Base-by-base conservation (phyloP, 2,797 vertebrate genomes). In the Coendou prehensilis region DNA sequence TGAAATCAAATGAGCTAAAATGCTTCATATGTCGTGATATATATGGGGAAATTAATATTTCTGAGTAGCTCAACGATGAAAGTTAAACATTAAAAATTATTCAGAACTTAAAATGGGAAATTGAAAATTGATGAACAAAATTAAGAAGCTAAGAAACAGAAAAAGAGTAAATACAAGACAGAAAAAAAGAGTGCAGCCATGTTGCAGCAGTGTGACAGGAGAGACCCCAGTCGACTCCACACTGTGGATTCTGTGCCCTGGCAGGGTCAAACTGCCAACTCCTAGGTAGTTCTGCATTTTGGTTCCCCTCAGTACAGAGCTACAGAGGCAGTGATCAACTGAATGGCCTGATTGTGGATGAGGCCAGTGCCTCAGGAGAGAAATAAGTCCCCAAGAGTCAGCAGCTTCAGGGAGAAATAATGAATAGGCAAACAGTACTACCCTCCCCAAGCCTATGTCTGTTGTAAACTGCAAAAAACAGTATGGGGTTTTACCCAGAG, bases 41-140 rank as follows among this genome's bases (percentile, higher is more conserved):
- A 37, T 91, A 18, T 71, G 87, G 41, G n/a, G 86, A 84, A 82
- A 90, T 89, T 50, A 93, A 94, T 5, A 57, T 94, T 76, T 88
- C 47, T 93, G 45, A 80, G 45, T 83, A 87, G 71, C 57, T 93
- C 57, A 84, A 87, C 13, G 45, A 63, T 80, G 37, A 84, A 59
- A 41, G 33, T 78, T 84, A 95, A 90, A 90, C 80, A 90, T 71
- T 87, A 57, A 67, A 80, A 82, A 76, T 56, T 45, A 89, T 80
- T 95, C 92, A 80, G n/a, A 90, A 79, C n/a, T 92, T 95, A 45
- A 81, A 79, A 89, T 87, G 61, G 86, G 50, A 87, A 83, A 73
- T 26, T 76, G 9, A 82, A 89, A 69, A 83, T 67, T 80, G 79
- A 52, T 81, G 18, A 89, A 14, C 11, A 82, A 92, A 75, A 71